Base-by-base conservation (phyloP, 2,797 vertebrate species). In the Gallirallus australis region DNA sequence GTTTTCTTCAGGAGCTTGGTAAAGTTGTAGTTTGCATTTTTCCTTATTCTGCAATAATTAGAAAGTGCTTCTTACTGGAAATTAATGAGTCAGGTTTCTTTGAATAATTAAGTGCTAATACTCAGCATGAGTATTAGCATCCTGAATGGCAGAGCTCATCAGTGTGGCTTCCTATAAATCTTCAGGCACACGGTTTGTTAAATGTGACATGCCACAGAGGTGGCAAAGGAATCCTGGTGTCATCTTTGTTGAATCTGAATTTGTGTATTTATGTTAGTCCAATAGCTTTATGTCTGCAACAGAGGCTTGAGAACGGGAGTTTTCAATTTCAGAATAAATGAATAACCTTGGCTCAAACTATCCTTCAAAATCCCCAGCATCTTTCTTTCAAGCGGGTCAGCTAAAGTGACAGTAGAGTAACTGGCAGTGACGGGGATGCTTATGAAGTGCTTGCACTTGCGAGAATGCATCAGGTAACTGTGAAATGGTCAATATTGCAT, bases 281-380 rank as follows among this genome's bases (percentile, higher is more conserved):
- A 20, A 6, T 60, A 77, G 79, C 65, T 92, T 95, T 73, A 12
- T 83, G 35, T 75, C 73, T 84, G 31, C 33, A 25, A 20, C 5
- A 52, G 69, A 72, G 27, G 28, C 72, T 83, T 93, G 73, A 80
- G 47, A 42, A 84, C 39, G 2, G 8, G 70, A 86, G 12, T 39
- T 91, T 92, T 86, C 85, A 39, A 28, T 95, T 95, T 88, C 70
- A 84, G 81, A 89, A 73, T 70, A 93, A 89, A 84, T 53, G 2
- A 93, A 82, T 94, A 89, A 73, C 73, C 63, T 66, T 76, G 73
- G 25, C 35, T 92, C 21, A 73, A 86, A 14, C 77, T 66, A 33
- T 63, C 85, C 86, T 93, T 91, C 52, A 73, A 70, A 86, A 86
- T 86, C 84, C 27, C 48, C 71, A 63, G 40, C 50, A 33, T 56